Conservation (phyloP, 2,113 vertebrate genomes). For the Lophius piscatorius region DNA sequence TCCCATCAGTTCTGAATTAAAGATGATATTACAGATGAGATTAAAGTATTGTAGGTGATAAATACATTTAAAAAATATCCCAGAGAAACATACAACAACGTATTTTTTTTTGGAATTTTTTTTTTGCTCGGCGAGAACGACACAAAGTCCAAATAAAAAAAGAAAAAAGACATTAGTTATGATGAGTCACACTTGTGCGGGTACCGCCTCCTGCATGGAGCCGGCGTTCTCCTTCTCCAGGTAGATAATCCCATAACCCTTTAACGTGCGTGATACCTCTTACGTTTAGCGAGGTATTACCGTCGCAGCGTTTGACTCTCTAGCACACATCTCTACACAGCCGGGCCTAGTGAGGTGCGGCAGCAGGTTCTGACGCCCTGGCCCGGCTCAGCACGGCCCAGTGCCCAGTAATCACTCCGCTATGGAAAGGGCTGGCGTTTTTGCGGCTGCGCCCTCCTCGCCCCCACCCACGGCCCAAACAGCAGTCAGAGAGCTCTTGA, state of each 20-base stretch:
- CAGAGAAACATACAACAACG: too few species aligned
- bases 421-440: constrained; percentile 64
- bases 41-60: too few species aligned
- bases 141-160: too few species aligned
- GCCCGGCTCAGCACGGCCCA: constrained; percentile 62
- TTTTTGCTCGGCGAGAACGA: too few species aligned
- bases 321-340: constrained; percentile 50
- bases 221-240: background rate
- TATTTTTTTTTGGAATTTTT: too few species aligned
- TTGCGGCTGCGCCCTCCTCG: constrained; percentile 47
- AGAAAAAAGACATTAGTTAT: too few species aligned
- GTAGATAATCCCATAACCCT: constrained; percentile 19
- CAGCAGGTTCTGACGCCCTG: constrained; percentile 63
- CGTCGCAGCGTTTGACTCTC: constrained; percentile 36
- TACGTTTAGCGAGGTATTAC: constrained; percentile 16
- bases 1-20: constrained; percentile 29
- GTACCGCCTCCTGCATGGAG: background rate
- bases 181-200: background rate
- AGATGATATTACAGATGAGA: too few species aligned
- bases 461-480: constrained; percentile 60
- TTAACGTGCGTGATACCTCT: constrained; percentile 13
- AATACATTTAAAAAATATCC: too few species aligned
- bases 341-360: constrained; percentile 49
- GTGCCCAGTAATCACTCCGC: constrained; percentile 70
- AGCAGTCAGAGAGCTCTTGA: constrained; percentile 71